A percentile compares a stretch with the other conserved stretches of the same genome.
These are phyloP conservation scores for Aegotheles bennettii DNA, from an alignment of 2,113 vertebrate species.

Conservation along the genomic window DNA sequence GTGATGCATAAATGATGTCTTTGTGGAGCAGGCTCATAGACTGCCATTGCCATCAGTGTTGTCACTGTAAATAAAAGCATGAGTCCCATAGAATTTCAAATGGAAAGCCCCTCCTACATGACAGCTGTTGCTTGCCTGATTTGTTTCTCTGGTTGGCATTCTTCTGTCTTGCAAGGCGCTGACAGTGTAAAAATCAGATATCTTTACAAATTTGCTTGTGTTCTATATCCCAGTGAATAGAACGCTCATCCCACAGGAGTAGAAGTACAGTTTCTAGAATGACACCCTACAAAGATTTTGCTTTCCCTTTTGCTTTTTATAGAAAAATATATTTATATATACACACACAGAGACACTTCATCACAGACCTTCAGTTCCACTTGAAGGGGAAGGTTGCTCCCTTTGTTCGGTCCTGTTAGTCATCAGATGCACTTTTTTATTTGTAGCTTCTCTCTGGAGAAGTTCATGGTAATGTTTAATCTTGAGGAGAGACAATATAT, in stretches of 20 bases:
- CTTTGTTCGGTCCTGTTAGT: background rate
- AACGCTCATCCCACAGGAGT: background rate
- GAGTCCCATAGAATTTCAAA: background rate
- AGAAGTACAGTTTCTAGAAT: background rate
- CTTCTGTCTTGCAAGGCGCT: background rate
- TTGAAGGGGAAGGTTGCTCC: background rate
- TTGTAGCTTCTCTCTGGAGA: background rate
- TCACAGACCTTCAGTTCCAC: background rate
- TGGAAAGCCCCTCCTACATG: background rate
- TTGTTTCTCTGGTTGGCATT: background rate
- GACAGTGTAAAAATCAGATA: fast-evolving
- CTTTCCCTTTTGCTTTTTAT: background rate
- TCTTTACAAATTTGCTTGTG: background rate
- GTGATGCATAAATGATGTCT: background rate
- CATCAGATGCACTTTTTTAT: background rate
- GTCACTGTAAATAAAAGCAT: background rate
- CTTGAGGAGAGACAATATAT: background rate
- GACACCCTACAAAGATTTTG: background rate
- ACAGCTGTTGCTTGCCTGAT: background rate
- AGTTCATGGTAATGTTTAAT: background rate
- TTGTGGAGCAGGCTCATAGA: background rate
- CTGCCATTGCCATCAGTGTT: background rate
- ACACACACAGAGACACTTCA: background rate
- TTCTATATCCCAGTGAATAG: background rate
- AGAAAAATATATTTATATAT: too few relatives aligned